phyloP scores from a whole-genome alignment of 2,888 invertebrate species.

The Cephonodes hylas region DNA sequence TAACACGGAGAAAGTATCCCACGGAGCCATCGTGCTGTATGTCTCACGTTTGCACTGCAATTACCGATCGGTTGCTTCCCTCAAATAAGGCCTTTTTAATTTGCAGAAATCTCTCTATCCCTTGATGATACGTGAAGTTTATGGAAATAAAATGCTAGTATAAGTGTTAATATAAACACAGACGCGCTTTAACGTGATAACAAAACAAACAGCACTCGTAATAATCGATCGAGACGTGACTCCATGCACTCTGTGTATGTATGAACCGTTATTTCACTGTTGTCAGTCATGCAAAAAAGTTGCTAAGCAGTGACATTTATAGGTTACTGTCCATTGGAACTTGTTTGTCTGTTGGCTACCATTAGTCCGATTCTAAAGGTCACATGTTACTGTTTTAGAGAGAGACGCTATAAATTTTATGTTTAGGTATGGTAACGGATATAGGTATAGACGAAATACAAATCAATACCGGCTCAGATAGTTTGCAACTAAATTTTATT shows the following conservation, averaged over 20 bases:
- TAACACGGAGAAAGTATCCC: constrained; percentile 38
- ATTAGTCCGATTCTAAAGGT: not conserved
- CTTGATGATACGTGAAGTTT: not conserved
- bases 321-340: constrained; percentile 40
- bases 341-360: not conserved
- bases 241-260: constrained; percentile 7
- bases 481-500: not conserved
- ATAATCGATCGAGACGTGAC: constrained; percentile 11
- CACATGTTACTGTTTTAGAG: not conserved
- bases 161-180: not conserved
- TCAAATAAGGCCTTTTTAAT: not conserved
- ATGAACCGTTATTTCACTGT: not conserved
- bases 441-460: too few species aligned
- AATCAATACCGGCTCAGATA: too few species aligned
- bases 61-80: not conserved
- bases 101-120: too few species aligned
- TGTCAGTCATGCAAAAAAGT: not conserved
- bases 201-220: not conserved
- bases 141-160: not conserved
- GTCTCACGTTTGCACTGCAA: not conserved
- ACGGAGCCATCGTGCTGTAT: constrained; percentile 17
- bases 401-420: not conserved
- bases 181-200: not conserved
- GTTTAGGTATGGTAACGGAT: too few species aligned
- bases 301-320: constrained; percentile 43